Conservation (phyloP, 2,888 invertebrate species). For the Frankliniella intonsa region DNA sequence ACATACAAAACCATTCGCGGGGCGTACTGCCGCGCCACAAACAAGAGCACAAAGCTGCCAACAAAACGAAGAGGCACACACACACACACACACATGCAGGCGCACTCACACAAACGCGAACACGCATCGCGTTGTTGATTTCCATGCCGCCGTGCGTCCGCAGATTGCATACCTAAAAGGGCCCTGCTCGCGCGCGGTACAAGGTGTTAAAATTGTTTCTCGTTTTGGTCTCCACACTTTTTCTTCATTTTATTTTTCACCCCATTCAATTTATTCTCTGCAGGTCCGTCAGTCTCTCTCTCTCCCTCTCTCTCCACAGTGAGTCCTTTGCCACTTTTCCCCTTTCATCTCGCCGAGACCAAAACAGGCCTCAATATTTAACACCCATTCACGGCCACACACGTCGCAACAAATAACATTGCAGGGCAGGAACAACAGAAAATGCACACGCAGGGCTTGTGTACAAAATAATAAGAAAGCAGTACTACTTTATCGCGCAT, state of each 20-base stretch:
- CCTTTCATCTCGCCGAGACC: not conserved
- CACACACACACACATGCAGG: not conserved
- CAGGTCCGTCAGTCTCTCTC: too few relatives aligned
- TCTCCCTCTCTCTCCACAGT: not conserved
- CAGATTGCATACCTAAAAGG: slow-evolving; percentile 19
- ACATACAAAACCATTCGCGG: not conserved
- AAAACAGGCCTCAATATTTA: not conserved
- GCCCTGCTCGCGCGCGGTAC: not conserved
- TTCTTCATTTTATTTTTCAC: too few relatives aligned
- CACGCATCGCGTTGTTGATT: not conserved
- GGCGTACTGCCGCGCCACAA: not conserved
- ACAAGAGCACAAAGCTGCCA: slow-evolving; percentile 2
- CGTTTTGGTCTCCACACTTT: not conserved
- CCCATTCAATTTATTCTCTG: not conserved
- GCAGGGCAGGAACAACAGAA: too few relatives aligned
- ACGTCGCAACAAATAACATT: too few relatives aligned
- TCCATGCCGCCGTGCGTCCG: not conserved
- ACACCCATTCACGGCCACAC: not conserved
- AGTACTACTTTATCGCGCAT: too few relatives aligned
- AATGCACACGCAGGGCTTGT: too few relatives aligned
- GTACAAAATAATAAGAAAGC: too few relatives aligned
- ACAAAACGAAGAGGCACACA: not conserved
- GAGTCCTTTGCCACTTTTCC: not conserved
- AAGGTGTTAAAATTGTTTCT: slow-evolving; percentile 27
- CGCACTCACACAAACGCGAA: not conserved